A percentile compares a stretch with the other conserved stretches of the same genome.
Evolutionary conservation across 2,888 invertebrate genomes (phyloP).

Genomic region (Archips xylosteana): DNA sequence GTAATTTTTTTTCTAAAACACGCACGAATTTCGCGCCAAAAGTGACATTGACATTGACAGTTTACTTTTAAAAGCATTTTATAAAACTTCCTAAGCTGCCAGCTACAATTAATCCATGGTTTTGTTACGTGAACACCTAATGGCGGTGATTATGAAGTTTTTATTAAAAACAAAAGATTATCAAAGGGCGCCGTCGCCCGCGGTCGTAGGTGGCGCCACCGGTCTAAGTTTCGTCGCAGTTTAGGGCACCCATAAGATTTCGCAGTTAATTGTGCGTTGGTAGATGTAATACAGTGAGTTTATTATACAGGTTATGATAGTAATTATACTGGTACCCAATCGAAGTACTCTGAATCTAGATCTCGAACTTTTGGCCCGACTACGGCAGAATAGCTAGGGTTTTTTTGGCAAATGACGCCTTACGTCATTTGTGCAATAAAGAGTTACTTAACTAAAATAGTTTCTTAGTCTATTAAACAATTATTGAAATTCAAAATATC

Average conservation of each 20-base stretch:
- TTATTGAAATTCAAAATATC: no score
- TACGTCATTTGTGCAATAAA: no score
- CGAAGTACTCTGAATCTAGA: neutral
- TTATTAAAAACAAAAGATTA: conserved; percentile 65
- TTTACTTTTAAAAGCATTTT: conserved; percentile 11
- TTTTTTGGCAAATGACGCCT: no score
- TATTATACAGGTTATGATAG: neutral
- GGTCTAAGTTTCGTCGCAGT: conserved; percentile 48
- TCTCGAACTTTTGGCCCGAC: no score
- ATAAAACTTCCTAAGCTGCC: conserved; percentile 11
- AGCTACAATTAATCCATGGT: conserved; percentile 69
- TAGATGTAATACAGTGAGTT: conserved; percentile 1
- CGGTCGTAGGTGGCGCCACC: conserved; percentile 62
- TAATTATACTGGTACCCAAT: neutral
- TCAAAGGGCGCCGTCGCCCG: conserved; percentile 70
- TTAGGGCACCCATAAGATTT: conserved; percentile 31
- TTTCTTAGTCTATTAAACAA: no score
- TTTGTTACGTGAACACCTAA: conserved; percentile 74
- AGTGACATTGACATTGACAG: conserved; percentile 10
- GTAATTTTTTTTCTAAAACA: neutral
- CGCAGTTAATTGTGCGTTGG: conserved; percentile 19
- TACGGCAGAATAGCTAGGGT: no score
- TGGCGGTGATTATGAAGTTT: conserved; percentile 77
- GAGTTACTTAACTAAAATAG: no score
- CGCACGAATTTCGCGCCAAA: neutral